phyloP scores from a whole-genome alignment of 1,140 invertebrate species.

The Drosophila ambigua region DNA sequence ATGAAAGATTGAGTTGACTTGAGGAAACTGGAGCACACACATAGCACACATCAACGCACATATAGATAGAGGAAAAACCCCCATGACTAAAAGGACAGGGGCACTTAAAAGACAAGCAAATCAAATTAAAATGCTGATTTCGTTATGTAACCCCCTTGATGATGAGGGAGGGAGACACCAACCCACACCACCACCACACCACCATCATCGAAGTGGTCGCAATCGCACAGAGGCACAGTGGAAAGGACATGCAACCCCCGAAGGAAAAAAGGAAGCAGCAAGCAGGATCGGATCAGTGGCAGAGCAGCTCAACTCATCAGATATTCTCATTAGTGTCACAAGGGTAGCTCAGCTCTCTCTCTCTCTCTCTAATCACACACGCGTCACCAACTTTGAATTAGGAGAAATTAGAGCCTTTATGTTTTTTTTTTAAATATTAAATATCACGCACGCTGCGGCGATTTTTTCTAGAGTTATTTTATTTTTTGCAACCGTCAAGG shows the following conservation, averaged over 20 bases:
- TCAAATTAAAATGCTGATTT: constrained; percentile 72
- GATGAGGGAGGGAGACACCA: constrained; percentile 16
- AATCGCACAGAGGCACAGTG: not conserved
- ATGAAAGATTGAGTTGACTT: constrained; percentile 9
- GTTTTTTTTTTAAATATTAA: not conserved
- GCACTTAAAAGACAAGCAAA: constrained; percentile 67
- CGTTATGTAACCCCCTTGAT: constrained; percentile 55
- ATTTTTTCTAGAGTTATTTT: not conserved
- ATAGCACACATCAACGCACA: not conserved
- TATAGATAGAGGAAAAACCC: not conserved
- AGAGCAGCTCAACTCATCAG: constrained; percentile 12
- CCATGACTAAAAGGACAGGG: constrained; percentile 5
- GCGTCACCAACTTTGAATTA: constrained; percentile 37
- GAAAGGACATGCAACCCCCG: not conserved
- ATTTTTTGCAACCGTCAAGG: constrained; percentile 70
- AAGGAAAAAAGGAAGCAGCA: not conserved
- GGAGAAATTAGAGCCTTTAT: constrained; percentile 33
- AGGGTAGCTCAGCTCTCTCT: not conserved
- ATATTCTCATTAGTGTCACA: no score
- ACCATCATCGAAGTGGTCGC: not conserved
- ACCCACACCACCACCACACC: not conserved
- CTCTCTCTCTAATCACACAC: constrained; percentile 23
- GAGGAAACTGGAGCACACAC: constrained; percentile 27
- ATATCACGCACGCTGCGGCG: constrained; percentile 19
- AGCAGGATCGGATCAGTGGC: constrained; percentile 24